phyloP scores from a whole-genome alignment of 2,888 invertebrate genomes.

The Chironomus tentans region DNA sequence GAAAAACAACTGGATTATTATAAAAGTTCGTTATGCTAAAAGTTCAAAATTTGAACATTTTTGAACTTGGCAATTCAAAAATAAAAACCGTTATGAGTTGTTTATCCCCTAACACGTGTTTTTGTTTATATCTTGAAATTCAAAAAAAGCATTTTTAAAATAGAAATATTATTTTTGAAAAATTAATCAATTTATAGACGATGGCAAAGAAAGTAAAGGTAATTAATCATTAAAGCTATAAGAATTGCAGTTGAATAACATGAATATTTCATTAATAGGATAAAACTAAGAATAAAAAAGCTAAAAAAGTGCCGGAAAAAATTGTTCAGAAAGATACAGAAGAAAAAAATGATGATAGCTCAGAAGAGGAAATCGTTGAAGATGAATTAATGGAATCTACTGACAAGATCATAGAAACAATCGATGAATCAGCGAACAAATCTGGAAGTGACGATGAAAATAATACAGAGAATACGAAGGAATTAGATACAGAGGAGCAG shows the following conservation, averaged over 20 bases:
- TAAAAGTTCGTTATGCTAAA: too few relatives aligned
- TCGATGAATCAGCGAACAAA: neutral
- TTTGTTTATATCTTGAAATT: too few relatives aligned
- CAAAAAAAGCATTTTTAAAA: too few relatives aligned
- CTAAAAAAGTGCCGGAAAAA: neutral
- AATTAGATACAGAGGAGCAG: neutral
- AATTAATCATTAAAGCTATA: neutral
- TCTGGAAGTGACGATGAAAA: neutral
- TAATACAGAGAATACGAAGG: neutral
- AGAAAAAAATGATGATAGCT: neutral
- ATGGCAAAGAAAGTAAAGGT: neutral
- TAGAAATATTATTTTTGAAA: too few relatives aligned
- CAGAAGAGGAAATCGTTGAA: slow-evolving; percentile 8
- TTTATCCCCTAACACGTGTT: too few relatives aligned
- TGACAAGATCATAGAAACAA: neutral
- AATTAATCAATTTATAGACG: neutral
- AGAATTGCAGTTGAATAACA: neutral
- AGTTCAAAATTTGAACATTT: neutral
- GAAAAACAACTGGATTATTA: neutral
- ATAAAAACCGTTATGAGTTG: too few relatives aligned
- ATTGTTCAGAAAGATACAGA: too few relatives aligned
- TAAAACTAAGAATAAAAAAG: neutral
- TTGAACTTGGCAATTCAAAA: neutral
- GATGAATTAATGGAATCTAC: neutral
- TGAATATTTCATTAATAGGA: neutral